phyloP scores from a whole-genome alignment of 2,888 invertebrate species.

The Chesias legatella region DNA sequence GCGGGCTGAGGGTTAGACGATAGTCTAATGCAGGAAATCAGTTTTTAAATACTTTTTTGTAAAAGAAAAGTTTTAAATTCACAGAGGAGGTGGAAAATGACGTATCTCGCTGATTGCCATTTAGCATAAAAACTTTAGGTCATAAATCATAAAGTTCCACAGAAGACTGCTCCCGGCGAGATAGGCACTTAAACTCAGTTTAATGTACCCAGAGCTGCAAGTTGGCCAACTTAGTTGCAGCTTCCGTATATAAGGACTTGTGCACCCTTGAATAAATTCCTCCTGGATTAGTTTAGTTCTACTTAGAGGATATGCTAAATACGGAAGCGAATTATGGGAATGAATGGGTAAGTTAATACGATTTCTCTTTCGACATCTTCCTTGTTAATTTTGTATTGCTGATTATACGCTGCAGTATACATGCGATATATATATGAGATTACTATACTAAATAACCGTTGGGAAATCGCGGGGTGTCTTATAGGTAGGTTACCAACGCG shows the following conservation, averaged over 20 bases:
- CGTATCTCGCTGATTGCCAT: slow-evolving; percentile 28
- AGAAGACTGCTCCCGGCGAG: slow-evolving; percentile 33
- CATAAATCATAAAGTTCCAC: slow-evolving; percentile 55
- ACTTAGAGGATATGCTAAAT: neutral
- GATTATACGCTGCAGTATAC: too few relatives aligned
- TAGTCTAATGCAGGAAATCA: too few relatives aligned
- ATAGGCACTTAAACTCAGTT: slow-evolving; percentile 51
- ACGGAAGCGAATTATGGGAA: too few relatives aligned
- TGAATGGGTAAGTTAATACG: too few relatives aligned
- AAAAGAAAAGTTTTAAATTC: slow-evolving; percentile 23
- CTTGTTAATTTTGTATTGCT: too few relatives aligned
- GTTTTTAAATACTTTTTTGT: too few relatives aligned
- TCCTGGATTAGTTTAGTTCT: neutral
- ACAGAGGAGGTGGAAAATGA: slow-evolving; percentile 28
- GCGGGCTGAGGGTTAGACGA: too few relatives aligned
- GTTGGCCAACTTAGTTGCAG: slow-evolving; percentile 43
- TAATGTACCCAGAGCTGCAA: slow-evolving; percentile 44
- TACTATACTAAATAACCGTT: too few relatives aligned
- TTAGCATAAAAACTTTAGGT: slow-evolving; percentile 39
- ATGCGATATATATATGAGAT: too few relatives aligned
- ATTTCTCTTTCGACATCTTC: too few relatives aligned
- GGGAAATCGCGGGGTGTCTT: too few relatives aligned
- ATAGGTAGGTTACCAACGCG: too few relatives aligned
- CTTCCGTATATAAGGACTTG: slow-evolving; percentile 22
- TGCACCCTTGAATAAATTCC: slow-evolving; percentile 2